These are phyloP conservation scores for Dendrolimus houi DNA, from an alignment of 2,888 invertebrate genomes.

Conservation along the genomic window DNA sequence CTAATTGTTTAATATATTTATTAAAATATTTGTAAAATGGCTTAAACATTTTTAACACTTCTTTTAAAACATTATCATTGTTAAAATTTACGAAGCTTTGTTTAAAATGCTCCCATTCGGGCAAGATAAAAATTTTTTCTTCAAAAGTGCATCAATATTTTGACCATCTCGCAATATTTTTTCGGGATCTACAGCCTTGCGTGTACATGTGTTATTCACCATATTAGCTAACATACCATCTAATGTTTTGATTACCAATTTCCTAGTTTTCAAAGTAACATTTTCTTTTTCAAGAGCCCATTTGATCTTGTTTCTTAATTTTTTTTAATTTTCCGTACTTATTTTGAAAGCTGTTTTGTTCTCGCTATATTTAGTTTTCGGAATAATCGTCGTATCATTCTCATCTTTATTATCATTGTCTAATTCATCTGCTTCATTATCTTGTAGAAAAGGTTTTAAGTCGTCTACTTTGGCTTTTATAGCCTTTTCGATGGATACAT, in stretches of 20 bases:
- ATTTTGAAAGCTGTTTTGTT: constrained; percentile 15
- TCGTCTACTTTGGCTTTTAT: constrained; percentile 31
- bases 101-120: constrained; percentile 25
- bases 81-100: constrained; percentile 7
- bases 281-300: constrained; percentile 31
- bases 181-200: not conserved
- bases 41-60: not conserved
- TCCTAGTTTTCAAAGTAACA: constrained; percentile 32
- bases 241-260: constrained; percentile 32
- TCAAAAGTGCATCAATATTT: constrained; percentile 1
- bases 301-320: constrained; percentile 33
- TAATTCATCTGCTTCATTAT: constrained; percentile 19
- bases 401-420: constrained; percentile 21
- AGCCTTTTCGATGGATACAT: constrained; percentile 19
- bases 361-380: constrained; percentile 9
- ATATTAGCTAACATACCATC: constrained; percentile 40
- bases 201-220: not conserved
- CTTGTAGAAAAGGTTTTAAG: constrained; percentile 34
- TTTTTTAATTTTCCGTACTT: constrained; percentile 35
- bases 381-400: constrained; percentile 36
- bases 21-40: not conserved
- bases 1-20: not conserved
- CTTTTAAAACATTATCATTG: not conserved
- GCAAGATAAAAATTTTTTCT: constrained; percentile 9
- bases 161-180: not conserved